Evolutionary conservation across 2,888 invertebrate genomes (phyloP).

Genomic region (Amiota communis): DNA sequence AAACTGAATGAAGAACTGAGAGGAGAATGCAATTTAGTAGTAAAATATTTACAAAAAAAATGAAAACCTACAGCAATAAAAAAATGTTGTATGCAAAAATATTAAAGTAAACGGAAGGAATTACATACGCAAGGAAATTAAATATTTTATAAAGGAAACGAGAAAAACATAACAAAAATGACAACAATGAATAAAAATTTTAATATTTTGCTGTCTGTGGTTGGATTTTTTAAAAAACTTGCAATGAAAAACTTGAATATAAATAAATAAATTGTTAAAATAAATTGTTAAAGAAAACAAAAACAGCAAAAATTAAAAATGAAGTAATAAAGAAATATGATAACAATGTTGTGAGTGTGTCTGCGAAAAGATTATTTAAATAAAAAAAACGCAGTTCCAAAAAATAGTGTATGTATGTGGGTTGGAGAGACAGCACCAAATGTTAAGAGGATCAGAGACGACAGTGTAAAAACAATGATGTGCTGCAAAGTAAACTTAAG

Average conservation of each 20-base stretch:
- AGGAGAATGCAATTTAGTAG: neutral
- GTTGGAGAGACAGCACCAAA: neutral
- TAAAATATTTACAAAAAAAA: neutral
- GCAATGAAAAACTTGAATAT: neutral
- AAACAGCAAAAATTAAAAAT: conserved; percentile 45
- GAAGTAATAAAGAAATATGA: conserved; percentile 14
- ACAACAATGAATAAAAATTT: conserved; percentile 46
- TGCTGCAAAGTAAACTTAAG: too few species aligned
- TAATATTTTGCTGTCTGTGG: too few species aligned
- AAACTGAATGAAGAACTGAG: neutral
- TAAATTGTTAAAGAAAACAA: neutral
- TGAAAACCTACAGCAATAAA: neutral
- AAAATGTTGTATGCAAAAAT: neutral
- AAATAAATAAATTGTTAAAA: conserved; percentile 9
- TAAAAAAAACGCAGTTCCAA: neutral
- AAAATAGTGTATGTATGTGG: neutral
- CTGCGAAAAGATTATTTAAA: conserved; percentile 9
- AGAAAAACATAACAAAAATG: neutral
- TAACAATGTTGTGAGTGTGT: neutral
- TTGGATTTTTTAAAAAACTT: too few species aligned
- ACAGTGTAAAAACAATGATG: neutral
- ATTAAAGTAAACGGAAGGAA: conserved; percentile 63
- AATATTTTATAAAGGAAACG: conserved; percentile 55
- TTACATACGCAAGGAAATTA: conserved; percentile 63
- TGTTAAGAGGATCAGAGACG: neutral